Base-by-base conservation (phyloP, 2,113 vertebrate species). In the Chaetorhynchus papuensis region DNA sequence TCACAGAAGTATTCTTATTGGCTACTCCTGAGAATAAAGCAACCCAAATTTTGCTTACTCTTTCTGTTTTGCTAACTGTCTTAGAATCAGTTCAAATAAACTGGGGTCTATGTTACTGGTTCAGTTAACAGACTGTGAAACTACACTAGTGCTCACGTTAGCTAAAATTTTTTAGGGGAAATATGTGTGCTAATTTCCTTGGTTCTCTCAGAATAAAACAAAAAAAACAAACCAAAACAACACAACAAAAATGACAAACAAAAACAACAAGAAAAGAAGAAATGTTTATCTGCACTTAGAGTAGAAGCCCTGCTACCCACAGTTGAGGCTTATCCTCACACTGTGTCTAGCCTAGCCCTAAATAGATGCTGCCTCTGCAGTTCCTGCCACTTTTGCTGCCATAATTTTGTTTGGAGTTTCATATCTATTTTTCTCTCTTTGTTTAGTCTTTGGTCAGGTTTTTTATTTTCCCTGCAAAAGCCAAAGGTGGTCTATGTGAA, bases 1-100 rank as follows among this genome's bases (percentile, higher is more conserved):
- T 93, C 72, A 84, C 76, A 87, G 71, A 97, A 91, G 13, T 45
- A 82, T 72, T 60, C 50, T 92, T 94, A 86, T 47, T 59, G 22
- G 87, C 26, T 88, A 21, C 44, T 24, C 37, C 1, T 3, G 33
- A 97, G 54, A 95, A 80, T 66, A 96, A 95, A 95, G 49, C 42
- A 92, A 78, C 23, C 9, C 18, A 68, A 49, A 75, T 94, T 94
- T 71, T 92, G 64, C 88, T 93, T 89, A 75, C 15, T 54, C 59
- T 71, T 91, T 95, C 68, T 92, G 14, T 78, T 93, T 93, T 47
- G 23, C 41, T 60, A 56, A 60, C 78, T 94, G 60, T 57, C 52
- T 74, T 37, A 68, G 44, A 50, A 90, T 27, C 33, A 56, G 5
- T 64, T 75, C 57, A 90, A 84, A 94, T 65, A 84, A 96, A 65